Evolutionary conservation across 2,797 vertebrate genomes (phyloP), one percentile per base, ranked within the genome.

Genomic region (Syngnathus rostellatus): DNA sequence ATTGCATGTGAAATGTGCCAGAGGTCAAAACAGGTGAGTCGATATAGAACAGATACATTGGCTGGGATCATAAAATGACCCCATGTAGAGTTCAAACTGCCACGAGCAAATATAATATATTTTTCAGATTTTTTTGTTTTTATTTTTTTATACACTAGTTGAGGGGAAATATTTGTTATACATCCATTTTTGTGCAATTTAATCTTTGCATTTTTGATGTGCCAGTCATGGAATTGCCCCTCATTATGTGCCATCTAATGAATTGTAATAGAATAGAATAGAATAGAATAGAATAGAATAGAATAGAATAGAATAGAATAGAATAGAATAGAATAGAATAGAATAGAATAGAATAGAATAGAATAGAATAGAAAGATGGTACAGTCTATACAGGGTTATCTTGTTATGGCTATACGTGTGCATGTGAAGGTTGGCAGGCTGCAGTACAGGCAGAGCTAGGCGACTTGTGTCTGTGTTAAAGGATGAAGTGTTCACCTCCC

Each of bases 401-500:
- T 76, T n/a, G 66, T 64, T 73, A 37, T 37, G 55, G 12, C 53
- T 9, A 31, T 31, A 31, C 31, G 39, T 60, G 76, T 63, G 67
- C 64, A 71, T 81, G 77, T 71, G 75, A 58, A 76, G 77, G 72
- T 48, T 85, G 79, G 82, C 82, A 84, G 85, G 85, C 84, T 78
- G 81, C 85, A 85, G 74, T 85, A 84, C 84, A 87, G 85, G 83
- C 80, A 79, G 48, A 83, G 83, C 71, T 59, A 68, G 78, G 81
- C 78, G 79, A 87, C 85, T 85, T 86, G 83, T 85, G 86, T 86
- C 86, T 86, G 85, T 85, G 81, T 88, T 86, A 85, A 83, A 87
- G 88, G 87, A 86, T 90, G 85, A 91, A 90, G 89, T 90, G 87
- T 89, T 89, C 89, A 90, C 87, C 88, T 91, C 83, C 86, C 81